These are phyloP conservation scores for Autographa pulchrina DNA, from an alignment of 2,888 invertebrate species.

Conservation along the genomic window DNA sequence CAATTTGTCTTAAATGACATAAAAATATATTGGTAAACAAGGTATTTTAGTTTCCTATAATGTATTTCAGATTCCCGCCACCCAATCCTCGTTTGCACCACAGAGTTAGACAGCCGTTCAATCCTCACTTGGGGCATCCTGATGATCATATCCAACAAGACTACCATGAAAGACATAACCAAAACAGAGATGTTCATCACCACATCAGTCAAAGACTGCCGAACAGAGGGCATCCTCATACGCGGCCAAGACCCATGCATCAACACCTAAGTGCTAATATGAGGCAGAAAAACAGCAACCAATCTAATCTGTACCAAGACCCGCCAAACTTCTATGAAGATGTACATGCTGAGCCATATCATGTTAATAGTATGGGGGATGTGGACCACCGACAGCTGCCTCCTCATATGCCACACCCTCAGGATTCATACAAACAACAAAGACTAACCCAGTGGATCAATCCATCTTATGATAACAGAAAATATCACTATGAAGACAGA, in stretches of 20 bases:
- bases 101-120: slow-evolving; percentile 63
- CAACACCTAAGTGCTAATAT: slow-evolving; percentile 59
- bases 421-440: slow-evolving; percentile 57
- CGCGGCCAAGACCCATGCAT: slow-evolving; percentile 56
- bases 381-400: slow-evolving; percentile 73
- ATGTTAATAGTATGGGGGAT: slow-evolving; percentile 80
- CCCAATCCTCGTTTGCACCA: slow-evolving; percentile 64
- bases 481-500: slow-evolving; percentile 67
- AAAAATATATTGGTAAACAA: not conserved
- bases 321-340: slow-evolving; percentile 60
- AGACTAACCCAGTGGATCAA: slow-evolving; percentile 68
- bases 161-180: slow-evolving; percentile 70
- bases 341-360: slow-evolving; percentile 52
- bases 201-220: slow-evolving; percentile 63
- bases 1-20: not conserved
- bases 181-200: slow-evolving; percentile 57
- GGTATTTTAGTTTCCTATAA: not conserved
- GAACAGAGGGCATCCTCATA: slow-evolving; percentile 64
- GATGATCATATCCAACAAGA: slow-evolving; percentile 61
- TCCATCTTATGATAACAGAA: slow-evolving; percentile 59
- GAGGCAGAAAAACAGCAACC: slow-evolving; percentile 61
- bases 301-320: slow-evolving; percentile 51
- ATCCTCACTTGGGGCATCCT: slow-evolving; percentile 54
- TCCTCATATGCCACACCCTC: slow-evolving; percentile 33
- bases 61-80: slow-evolving; percentile 76